Evolutionary conservation across 1,140 invertebrate genomes (phyloP).

Genomic region (Diploscapter pachys): DNA sequence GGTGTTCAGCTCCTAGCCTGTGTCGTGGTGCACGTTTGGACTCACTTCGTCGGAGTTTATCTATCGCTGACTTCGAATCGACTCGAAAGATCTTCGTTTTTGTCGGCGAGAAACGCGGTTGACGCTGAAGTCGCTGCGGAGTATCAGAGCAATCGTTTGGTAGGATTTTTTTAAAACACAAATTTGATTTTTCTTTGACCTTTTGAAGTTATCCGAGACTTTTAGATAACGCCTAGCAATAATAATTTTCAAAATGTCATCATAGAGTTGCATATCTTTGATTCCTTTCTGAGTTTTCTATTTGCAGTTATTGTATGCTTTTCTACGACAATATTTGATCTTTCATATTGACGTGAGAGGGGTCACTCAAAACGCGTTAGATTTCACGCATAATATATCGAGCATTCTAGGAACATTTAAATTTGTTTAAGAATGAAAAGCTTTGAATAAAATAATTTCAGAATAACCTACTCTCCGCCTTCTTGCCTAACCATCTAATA

Average conservation of each 20-base stretch:
- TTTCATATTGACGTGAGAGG: neutral
- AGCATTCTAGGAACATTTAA: neutral
- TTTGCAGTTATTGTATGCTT: neutral
- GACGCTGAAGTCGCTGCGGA: slow-evolving; percentile 42
- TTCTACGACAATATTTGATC: neutral
- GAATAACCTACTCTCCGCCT: slow-evolving; percentile 42
- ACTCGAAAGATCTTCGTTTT: slow-evolving; percentile 47
- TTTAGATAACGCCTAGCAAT: neutral
- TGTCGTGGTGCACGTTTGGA: slow-evolving; percentile 53
- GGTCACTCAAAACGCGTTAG: neutral
- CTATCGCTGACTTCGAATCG: slow-evolving; percentile 42
- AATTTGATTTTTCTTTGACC: neutral
- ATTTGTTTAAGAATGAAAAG: neutral
- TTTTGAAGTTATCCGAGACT: neutral
- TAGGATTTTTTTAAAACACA: slow-evolving; percentile 17
- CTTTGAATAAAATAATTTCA: slow-evolving; percentile 27
- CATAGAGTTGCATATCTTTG: neutral
- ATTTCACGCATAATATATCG: slow-evolving; percentile 12
- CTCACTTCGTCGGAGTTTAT: slow-evolving; percentile 53
- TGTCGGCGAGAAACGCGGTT: slow-evolving; percentile 54
- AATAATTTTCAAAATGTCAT: neutral
- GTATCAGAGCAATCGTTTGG: slow-evolving; percentile 42
- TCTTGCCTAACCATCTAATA: slow-evolving; percentile 49
- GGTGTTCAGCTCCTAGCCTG: slow-evolving; percentile 47
- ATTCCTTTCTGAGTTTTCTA: neutral